Evolutionary conservation across 2,113 vertebrate species (phyloP).

Genomic region (Megaceryle torquata): DNA sequence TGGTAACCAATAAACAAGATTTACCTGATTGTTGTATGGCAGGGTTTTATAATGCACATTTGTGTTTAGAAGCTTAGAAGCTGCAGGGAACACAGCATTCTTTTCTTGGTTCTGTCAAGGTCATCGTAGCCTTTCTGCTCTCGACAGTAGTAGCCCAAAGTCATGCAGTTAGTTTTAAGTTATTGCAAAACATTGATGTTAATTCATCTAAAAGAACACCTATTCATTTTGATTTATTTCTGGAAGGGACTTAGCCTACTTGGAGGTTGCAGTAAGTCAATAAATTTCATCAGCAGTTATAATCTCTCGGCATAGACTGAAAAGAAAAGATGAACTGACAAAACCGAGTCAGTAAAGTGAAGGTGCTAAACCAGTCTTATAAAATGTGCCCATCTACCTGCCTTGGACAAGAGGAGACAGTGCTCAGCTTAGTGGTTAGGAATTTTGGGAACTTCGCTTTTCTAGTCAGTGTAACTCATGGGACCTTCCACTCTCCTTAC

Average conservation of each 20-base stretch:
- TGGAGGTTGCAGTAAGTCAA: slow-evolving; percentile 51
- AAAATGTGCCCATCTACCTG: background rate
- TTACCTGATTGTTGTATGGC: background rate
- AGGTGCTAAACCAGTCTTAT: background rate
- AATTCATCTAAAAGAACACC: slow-evolving; percentile 48
- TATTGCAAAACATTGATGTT: slow-evolving; percentile 15
- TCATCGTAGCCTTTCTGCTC: background rate
- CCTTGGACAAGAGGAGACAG: background rate
- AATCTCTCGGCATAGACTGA: slow-evolving; percentile 12
- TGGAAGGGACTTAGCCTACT: slow-evolving; percentile 17
- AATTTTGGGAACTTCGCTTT: background rate
- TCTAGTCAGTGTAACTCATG: background rate
- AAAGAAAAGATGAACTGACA: slow-evolving; percentile 33
- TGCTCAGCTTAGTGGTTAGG: fast-evolving
- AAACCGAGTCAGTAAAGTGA: background rate
- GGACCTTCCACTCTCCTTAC: background rate
- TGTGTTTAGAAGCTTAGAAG: background rate
- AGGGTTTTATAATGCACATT: slow-evolving; percentile 6
- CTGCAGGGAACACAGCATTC: background rate
- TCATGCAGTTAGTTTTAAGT: background rate
- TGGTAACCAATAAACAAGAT: slow-evolving; percentile 24
- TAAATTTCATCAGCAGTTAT: slow-evolving; percentile 58
- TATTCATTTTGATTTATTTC: slow-evolving; percentile 44
- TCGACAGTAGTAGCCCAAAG: background rate
- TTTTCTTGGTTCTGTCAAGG: background rate